Evolutionary conservation across 2,113 vertebrate genomes (phyloP).

Genomic region (Tautogolabrus adspersus): DNA sequence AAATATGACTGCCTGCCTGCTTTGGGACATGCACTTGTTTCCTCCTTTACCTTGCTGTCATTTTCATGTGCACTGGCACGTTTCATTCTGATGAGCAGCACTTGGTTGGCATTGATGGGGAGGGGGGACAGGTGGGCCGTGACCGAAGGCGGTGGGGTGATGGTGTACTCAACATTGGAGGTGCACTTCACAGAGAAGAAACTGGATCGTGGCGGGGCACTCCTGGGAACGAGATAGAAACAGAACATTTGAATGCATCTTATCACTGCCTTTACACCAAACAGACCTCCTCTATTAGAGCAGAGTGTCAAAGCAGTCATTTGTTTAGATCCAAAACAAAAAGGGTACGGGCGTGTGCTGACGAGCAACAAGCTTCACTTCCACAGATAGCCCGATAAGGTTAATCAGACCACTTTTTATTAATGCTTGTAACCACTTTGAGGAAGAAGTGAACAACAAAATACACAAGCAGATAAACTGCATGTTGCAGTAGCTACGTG

Average conservation of each 20-base stretch:
- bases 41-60: conserved; percentile 88
- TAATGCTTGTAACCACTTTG: too few species aligned
- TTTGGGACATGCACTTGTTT: not conserved
- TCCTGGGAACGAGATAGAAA: conserved; percentile 74
- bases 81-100: conserved; percentile 85
- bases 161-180: conserved; percentile 77
- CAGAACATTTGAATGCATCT: not conserved
- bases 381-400: not conserved
- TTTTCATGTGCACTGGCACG: conserved; percentile 83
- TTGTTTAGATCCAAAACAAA: not conserved
- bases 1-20: not conserved
- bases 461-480: too few species aligned
- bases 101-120: conserved; percentile 76
- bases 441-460: too few species aligned
- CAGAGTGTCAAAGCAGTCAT: too few species aligned
- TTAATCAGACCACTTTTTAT: not conserved
- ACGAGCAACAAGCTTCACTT: conserved; percentile 14
- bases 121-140: conserved; percentile 61
- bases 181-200: conserved; percentile 88
- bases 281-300: not conserved
- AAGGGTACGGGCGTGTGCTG: not conserved
- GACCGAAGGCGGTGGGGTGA: conserved; percentile 46
- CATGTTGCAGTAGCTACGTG: too few species aligned
- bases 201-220: conserved; percentile 83
- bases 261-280: not conserved